Evolutionary conservation across 2,113 vertebrate species (phyloP), one percentile per base, ranked within the genome.

Genomic region (Corythoichthys haematopterus): DNA sequence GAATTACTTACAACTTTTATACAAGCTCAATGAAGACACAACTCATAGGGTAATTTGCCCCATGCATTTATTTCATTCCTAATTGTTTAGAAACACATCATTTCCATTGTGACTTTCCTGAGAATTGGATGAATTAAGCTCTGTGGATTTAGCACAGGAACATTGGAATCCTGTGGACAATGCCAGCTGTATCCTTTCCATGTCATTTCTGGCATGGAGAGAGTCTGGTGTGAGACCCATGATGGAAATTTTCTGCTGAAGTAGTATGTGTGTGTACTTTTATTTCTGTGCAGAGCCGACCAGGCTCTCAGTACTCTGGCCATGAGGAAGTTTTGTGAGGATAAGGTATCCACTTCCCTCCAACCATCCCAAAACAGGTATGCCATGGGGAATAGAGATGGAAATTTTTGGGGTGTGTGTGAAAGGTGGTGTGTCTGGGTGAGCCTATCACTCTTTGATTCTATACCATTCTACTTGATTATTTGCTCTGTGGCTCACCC

Each of bases 241-340:
- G 69, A 79, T 84, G 82, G 77, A 85, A 86, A 83, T n/a, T 50
- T 52, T 77, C 80, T 69, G 62, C 62, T 80, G 8, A 72, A 62
- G 59, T 56, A 0, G 0, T 64, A 8, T 58, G 48, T 55, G 5
- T 71, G 47, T 73, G 2, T 63, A 51, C 20, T 9, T 65, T 66
- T 15, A 36, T 81, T 51, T 62, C 14, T 65, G 33, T 69, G 60
- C 86, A 97, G 95, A 81, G 95, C 94, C 15, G 95, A 97, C 87
- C 95, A 97, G 87, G 95, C 93, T 3, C 92, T 96, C 80, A 94
- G 93, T 78, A 96, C 94, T 20, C 90, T 97, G 6, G 94, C 95
- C 79, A 97, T 97, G 95, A 91, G 93, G 78, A 96, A 96, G 86
- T 96, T 96, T 87, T 97, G 94, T 52, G 95, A 97, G 89, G 95